Evolutionary conservation across 1,140 invertebrate species (phyloP).

Genomic region (Magallana angulata): DNA sequence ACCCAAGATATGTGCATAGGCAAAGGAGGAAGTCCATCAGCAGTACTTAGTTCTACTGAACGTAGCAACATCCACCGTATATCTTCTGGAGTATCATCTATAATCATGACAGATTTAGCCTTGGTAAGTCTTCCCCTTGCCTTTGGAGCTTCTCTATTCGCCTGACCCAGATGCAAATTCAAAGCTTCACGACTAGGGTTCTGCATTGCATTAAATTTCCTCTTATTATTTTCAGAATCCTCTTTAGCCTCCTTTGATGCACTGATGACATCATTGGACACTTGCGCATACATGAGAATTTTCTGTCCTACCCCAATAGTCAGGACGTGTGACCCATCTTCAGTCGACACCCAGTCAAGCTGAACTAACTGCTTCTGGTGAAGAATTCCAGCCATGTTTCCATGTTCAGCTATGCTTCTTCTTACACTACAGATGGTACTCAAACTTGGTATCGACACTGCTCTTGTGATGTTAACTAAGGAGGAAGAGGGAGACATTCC

Average conservation of each 20-base stretch:
- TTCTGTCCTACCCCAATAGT: slow-evolving; percentile 97
- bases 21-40: slow-evolving; percentile 95
- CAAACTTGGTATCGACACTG: slow-evolving; percentile 94
- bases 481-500: slow-evolving; percentile 61
- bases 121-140: slow-evolving; percentile 43
- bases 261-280: slow-evolving; percentile 78
- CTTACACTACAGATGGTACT: slow-evolving; percentile 93
- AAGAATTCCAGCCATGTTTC: slow-evolving; percentile 74
- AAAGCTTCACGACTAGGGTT: slow-evolving; percentile 33
- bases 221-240: slow-evolving; percentile 29
- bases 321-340: slow-evolving; percentile 98
- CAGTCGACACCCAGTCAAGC: slow-evolving; percentile 99
- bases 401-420: slow-evolving; percentile 93
- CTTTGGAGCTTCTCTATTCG: not conserved
- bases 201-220: slow-evolving; percentile 6
- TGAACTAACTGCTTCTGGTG: slow-evolving; percentile 86
- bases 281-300: slow-evolving; percentile 80
- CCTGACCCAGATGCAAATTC: not conserved
- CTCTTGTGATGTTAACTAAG: slow-evolving; percentile 78
- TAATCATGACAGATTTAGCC: slow-evolving; percentile 74
- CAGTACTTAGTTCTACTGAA: slow-evolving; percentile 93
- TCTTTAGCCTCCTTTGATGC: slow-evolving; percentile 64
- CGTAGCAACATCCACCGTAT: slow-evolving; percentile 96
- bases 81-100: slow-evolving; percentile 71
- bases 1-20: slow-evolving; percentile 99